phyloP scores from a whole-genome alignment of 2,797 vertebrate genomes.

The Loriculus beryllinus region DNA sequence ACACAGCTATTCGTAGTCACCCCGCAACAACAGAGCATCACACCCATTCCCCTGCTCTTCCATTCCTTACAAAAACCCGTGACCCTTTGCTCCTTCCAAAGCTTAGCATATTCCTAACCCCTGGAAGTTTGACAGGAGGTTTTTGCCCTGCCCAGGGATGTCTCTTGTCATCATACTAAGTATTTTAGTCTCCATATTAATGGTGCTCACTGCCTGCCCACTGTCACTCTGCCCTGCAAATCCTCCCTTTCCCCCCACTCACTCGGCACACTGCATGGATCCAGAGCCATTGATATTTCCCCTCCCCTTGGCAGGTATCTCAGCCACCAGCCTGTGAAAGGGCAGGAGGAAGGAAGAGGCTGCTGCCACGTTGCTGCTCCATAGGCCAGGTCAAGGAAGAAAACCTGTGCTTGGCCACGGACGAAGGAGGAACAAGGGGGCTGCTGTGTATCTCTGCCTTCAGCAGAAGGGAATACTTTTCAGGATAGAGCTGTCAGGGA shows the following conservation, averaged over 20 bases:
- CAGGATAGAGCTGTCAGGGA: neutral
- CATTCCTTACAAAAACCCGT: neutral
- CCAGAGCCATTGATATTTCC: neutral
- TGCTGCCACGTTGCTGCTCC: neutral
- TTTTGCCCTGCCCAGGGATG: neutral
- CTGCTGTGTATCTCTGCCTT: neutral
- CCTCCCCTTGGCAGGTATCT: neutral
- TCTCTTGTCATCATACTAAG: neutral
- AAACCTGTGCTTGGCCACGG: neutral
- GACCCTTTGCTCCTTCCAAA: neutral
- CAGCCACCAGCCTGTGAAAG: fast-evolving
- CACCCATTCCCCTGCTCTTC: neutral
- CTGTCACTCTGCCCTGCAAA: neutral
- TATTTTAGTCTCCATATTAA: neutral
- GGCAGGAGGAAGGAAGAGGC: neutral
- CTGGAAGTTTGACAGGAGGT: neutral
- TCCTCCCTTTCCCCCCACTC: fast-evolving
- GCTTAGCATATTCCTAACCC: neutral
- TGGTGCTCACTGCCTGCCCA: neutral
- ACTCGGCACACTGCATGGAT: neutral
- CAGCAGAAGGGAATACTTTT: neutral
- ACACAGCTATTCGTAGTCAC: neutral
- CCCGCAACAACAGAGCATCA: neutral
- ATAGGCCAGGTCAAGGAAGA: neutral
- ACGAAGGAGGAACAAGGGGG: neutral